Base-by-base conservation (phyloP, 2,888 invertebrate species). In the Steinernema carpocapsae region DNA sequence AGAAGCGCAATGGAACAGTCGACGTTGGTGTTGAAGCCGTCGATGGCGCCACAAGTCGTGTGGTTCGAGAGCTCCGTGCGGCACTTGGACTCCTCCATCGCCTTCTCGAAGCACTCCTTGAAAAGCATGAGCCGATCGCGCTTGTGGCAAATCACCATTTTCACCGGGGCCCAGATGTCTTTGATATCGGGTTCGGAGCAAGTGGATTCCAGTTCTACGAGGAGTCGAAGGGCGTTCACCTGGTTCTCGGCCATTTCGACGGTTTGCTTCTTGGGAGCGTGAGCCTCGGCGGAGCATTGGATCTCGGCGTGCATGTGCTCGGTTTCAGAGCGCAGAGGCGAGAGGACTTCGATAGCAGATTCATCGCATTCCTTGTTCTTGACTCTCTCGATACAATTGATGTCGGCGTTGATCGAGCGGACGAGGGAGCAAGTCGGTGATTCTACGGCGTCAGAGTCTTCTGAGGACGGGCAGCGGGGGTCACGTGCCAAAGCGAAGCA, bases 1-100 rank as follows among this genome's bases (percentile, higher is more conserved):
- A 86, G 78, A 0, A 81, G 76, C 3, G 78, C 78, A 51, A 86
- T 81, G 7, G 82, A 79, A 73, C 86, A 86, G 76, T 86, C 86
- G 43, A 86, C 77, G 72, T 84, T 81, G 46, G 78, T 77, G 52
- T 84, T 86, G 77, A 85, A 85, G 0, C 82, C 77, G 19, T 83
- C 83, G 42, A 86, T 74, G 14, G 85, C 82, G 14, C 78, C 79
- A 24, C 86, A 86, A 10, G 74, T 52, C 19, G 73, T 71, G 3
- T 37, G n/a, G 0, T 75, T 74, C 45, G 56, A 12, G 37, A 73
- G 42, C 74, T 77, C 24, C 12, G 64, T 64, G 32, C 72, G 42
- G 52, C 48, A 51, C 6, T 24, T 45, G 12, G 26, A 29, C 22
- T 51, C 42, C 51, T 46, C 64, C 32, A 64, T 22, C 64, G 81